Base-by-base conservation (phyloP, 2,113 vertebrate genomes). In the Raja brachyura region DNA sequence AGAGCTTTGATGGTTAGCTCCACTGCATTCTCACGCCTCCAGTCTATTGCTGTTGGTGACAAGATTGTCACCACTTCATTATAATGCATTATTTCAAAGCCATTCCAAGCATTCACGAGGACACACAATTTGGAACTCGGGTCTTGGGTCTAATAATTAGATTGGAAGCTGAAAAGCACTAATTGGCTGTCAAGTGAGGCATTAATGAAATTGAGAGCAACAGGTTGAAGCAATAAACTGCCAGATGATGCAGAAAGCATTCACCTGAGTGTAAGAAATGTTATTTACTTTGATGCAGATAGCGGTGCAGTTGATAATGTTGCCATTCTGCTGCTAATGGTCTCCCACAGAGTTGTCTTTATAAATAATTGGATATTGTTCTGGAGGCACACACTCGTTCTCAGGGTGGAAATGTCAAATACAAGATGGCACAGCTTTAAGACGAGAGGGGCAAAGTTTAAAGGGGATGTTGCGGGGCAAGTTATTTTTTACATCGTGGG, bases 91-190 rank as follows among this genome's bases (percentile, higher is more conserved):
- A 88, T 88, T 88, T 88, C 28, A 66, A 88, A 88, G 83, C 56
- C 83, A 88, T 31, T 5, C 31, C 25, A n/a, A 63, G n/a, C 61
- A n/a, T 63, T 88, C 83, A 63, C n/a, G 61, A 88, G 59, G 56
- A 88, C 59, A 88, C 28, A 66, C 1, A 31, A 88, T 33, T 86
- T 86, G 63, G 56, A 85, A 86, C 56, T 88, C 59, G 63, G 39
- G 59, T 31, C 83, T 66, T 88, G 83, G 83, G 83, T 88, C 28
- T 88, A 88, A 88, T 88, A 88, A 88, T 88, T 63, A 66, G 59
- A 66, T 61, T 18, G 83, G 63, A n/a, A 88, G 59, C 61, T 66
- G 83, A 88, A 88, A 88, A 88, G 83, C 14, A 61, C 83, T 63
- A n/a, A 59, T 31, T 86, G 83, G 54, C 28, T 88, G 83, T 16